Evolutionary conservation across 23 tunicate genomes (phyloP).

Genomic region (Trididemnum nubilum): DNA sequence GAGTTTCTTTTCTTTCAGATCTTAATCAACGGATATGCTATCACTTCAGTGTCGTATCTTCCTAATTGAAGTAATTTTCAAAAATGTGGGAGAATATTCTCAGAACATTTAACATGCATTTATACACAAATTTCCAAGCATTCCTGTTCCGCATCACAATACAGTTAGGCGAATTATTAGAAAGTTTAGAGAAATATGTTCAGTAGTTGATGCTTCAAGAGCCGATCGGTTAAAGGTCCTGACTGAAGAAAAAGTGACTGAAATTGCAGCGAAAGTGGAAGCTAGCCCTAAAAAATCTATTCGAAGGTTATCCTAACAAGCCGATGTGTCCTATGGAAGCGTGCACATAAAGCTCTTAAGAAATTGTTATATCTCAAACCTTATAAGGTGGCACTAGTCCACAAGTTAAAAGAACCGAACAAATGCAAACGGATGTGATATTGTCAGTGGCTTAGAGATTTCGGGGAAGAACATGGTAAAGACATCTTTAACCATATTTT

Average conservation of each 20-base stretch:
- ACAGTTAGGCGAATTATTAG: constrained; percentile 25
- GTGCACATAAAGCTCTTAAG: constrained; percentile 25
- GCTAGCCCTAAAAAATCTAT: constrained; percentile 22
- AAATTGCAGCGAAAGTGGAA: constrained; percentile 25
- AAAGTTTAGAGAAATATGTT: constrained; percentile 18
- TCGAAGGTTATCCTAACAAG: constrained; percentile 16
- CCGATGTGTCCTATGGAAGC: constrained; percentile 27
- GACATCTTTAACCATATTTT: too few species aligned
- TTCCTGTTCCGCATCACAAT: constrained; percentile 24
- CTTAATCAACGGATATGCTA: constrained; percentile 19
- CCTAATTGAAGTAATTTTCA: constrained; percentile 20
- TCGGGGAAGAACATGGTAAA: background rate
- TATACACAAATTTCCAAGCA: constrained; percentile 24
- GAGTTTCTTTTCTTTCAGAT: constrained; percentile 27
- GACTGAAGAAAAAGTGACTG: constrained; percentile 22
- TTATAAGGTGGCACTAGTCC: constrained; percentile 24
- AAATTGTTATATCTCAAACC: constrained; percentile 21
- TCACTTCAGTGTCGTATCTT: constrained; percentile 25
- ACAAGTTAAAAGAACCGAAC: constrained; percentile 20
- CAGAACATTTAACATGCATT: constrained; percentile 19
- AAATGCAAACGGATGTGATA: background rate
- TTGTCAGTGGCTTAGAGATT: background rate
- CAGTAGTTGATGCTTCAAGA: constrained; percentile 23
- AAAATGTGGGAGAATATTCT: constrained; percentile 21
- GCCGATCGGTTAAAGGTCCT: constrained; percentile 18